Conservation (phyloP, 1,140 invertebrate genomes). For the Lucilia sericata region DNA sequence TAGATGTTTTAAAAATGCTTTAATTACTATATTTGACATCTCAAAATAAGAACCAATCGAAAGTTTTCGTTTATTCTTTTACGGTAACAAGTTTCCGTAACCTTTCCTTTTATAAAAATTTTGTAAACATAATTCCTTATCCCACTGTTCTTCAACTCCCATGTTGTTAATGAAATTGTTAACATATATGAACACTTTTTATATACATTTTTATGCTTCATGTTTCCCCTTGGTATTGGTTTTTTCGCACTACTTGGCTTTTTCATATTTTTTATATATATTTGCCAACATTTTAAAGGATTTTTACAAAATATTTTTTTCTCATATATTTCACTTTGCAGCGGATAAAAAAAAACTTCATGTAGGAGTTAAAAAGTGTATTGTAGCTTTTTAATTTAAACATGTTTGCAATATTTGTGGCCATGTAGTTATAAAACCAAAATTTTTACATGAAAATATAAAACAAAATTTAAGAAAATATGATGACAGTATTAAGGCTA, state of each 20-base stretch:
- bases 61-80: too few species aligned
- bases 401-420: slow-evolving; percentile 15
- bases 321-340: too few species aligned
- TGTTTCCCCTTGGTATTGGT: neutral
- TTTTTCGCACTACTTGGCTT: neutral
- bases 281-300: neutral
- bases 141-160: neutral
- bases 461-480: neutral
- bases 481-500: too few species aligned
- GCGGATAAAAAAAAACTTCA: neutral
- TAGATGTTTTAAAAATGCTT: too few species aligned
- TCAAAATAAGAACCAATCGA: too few species aligned
- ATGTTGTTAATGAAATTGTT: slow-evolving; percentile 27
- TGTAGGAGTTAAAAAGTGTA: neutral
- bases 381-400: neutral
- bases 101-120: neutral
- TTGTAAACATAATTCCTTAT: neutral
- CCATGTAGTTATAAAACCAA: neutral
- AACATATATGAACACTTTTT: slow-evolving; percentile 6
- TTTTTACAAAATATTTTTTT: neutral
- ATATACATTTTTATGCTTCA: neutral
- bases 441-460: slow-evolving; percentile 2
- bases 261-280: neutral
- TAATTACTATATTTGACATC: too few species aligned
- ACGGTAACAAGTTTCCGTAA: too few species aligned